Conservation (phyloP, 2,113 vertebrate genomes). For the Phainopepla nitens region DNA sequence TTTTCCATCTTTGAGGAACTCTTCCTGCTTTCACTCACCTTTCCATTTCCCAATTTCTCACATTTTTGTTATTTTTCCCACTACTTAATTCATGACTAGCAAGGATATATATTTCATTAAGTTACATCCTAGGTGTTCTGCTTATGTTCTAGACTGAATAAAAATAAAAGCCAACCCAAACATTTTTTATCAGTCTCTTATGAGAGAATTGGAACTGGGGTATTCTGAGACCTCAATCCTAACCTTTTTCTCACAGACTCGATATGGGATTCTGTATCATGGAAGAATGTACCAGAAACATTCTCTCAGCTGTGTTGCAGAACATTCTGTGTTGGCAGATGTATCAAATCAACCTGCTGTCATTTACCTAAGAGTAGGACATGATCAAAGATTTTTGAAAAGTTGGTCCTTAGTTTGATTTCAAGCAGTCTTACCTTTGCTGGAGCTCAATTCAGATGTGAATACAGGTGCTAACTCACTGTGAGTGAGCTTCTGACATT, state of each 20-base stretch:
- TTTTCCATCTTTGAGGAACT: neutral
- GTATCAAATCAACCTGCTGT: neutral
- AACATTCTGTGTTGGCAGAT: neutral
- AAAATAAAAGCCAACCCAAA: neutral
- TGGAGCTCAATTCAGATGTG: neutral
- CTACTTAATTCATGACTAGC: neutral
- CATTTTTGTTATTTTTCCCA: neutral
- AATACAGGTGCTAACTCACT: constrained; percentile 22
- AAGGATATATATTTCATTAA: neutral
- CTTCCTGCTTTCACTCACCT: neutral
- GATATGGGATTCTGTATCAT: neutral
- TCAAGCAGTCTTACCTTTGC: neutral
- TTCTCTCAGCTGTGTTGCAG: neutral
- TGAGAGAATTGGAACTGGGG: neutral
- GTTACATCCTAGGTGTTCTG: neutral
- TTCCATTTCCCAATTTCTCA: neutral
- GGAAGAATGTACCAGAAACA: neutral
- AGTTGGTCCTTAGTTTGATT: neutral
- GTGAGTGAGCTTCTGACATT: constrained; percentile 49
- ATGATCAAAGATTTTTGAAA: constrained; percentile 1
- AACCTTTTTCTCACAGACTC: neutral
- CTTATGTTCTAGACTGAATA: neutral
- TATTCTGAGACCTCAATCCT: neutral
- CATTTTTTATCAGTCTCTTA: neutral
- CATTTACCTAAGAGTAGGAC: neutral